Evolutionary conservation across 2,113 vertebrate genomes (phyloP).

Genomic region (Siniperca chuatsi): DNA sequence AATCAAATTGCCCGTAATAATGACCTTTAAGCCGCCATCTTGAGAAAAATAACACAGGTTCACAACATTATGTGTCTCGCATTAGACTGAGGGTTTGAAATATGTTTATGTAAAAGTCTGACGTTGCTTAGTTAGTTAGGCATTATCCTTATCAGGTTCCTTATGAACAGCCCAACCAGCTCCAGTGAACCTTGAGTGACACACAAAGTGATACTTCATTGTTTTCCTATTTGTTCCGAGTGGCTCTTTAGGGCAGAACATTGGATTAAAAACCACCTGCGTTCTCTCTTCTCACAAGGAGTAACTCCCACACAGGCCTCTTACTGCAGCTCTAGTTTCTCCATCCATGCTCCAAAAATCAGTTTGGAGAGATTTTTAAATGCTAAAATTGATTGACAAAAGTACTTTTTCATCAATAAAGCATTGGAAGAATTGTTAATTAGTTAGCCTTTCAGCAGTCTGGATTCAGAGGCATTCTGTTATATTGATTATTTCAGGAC

Average conservation of each 20-base stretch:
- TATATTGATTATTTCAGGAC: slow-evolving; percentile 24
- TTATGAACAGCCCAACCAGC: background rate
- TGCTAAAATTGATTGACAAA: background rate
- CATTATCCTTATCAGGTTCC: slow-evolving; percentile 3
- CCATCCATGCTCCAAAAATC: background rate
- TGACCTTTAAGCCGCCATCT: slow-evolving; percentile 10
- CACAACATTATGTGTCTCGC: background rate
- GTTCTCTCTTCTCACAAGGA: slow-evolving; percentile 7
- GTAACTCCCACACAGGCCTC: slow-evolving; percentile 26
- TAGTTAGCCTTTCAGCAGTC: background rate
- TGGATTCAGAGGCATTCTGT: slow-evolving; percentile 24
- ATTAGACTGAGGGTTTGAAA: slow-evolving; percentile 7
- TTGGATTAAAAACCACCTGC: slow-evolving; percentile 27
- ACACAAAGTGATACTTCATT: slow-evolving; percentile 16
- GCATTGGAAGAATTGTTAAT: slow-evolving; percentile 11
- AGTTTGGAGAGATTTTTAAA: background rate
- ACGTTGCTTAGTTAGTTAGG: background rate
- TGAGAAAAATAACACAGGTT: slow-evolving; percentile 9
- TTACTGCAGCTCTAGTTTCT: slow-evolving; percentile 9
- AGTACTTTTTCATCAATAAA: slow-evolving; percentile 8
- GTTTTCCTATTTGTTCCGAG: slow-evolving; percentile 41
- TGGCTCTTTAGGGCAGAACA: slow-evolving; percentile 30
- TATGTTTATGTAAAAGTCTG: background rate
- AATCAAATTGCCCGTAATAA: slow-evolving; percentile 8
- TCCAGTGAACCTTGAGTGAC: slow-evolving; percentile 26